Evolutionary conservation across 1,140 invertebrate species (phyloP).

Genomic region (Ruditapes philippinarum): DNA sequence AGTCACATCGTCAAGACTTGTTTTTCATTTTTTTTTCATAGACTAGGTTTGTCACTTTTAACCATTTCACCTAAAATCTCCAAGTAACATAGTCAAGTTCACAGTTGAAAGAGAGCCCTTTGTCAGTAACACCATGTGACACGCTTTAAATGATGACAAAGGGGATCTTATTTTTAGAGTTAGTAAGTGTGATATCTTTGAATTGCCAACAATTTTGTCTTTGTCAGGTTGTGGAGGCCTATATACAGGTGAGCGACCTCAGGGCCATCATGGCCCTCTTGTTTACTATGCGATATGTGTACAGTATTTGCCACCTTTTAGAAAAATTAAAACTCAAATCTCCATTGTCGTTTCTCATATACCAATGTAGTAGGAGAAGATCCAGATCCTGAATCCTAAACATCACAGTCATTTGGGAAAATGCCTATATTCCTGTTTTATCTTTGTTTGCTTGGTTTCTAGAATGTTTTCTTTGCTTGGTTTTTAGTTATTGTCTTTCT

Average conservation of each 20-base stretch:
- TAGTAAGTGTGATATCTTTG: too few species aligned
- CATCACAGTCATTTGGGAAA: background rate
- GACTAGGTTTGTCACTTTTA: background rate
- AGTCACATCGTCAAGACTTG: too few species aligned
- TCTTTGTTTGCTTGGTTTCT: background rate
- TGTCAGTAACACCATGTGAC: constrained; percentile 51
- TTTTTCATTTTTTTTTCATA: too few species aligned
- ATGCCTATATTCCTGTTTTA: background rate
- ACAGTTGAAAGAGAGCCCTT: background rate
- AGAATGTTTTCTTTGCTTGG: too few species aligned
- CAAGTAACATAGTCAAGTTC: constrained; percentile 26
- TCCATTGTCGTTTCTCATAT: background rate
- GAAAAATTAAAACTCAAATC: constrained; percentile 26
- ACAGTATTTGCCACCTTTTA: too few species aligned
- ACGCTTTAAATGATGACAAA: constrained; percentile 10
- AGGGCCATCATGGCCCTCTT: too few species aligned
- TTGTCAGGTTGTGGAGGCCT: too few species aligned
- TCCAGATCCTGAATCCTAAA: background rate
- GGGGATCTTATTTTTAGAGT: background rate
- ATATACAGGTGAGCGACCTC: too few species aligned
- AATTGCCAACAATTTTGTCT: too few species aligned
- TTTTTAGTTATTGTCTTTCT: too few species aligned
- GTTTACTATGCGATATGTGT: too few species aligned
- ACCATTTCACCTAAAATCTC: background rate
- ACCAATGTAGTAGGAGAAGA: background rate